Conservation (phyloP, 2,888 invertebrate genomes). For the Copidosoma aretas region DNA sequence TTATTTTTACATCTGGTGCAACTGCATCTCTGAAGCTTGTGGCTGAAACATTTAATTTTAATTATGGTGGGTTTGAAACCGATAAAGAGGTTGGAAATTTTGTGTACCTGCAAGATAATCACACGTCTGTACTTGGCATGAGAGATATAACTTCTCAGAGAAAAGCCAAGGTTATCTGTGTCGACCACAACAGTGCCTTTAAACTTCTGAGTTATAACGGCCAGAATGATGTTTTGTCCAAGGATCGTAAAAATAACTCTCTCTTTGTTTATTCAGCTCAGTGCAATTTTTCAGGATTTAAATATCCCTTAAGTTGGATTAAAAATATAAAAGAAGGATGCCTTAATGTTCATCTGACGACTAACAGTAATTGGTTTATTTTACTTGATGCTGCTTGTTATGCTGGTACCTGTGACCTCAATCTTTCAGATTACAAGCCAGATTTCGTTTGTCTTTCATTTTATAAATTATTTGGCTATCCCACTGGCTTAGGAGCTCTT, state of each 20-base stretch:
- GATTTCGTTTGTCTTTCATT: constrained; percentile 94
- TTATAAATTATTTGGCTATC: constrained; percentile 96
- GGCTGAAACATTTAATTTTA: constrained; percentile 80
- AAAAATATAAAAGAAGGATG: constrained; percentile 69
- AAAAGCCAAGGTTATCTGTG: constrained; percentile 66
- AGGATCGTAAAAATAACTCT: constrained; percentile 59
- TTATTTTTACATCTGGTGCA: constrained; percentile 95
- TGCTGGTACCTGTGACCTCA: constrained; percentile 78
- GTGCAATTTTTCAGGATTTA: constrained; percentile 93
- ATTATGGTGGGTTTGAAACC: constrained; percentile 29
- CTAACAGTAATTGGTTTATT: constrained; percentile 72
- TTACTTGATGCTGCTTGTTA: constrained; percentile 87
- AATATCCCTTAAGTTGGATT: constrained; percentile 83
- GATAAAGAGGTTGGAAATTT: constrained; percentile 68
- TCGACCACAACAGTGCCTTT: constrained; percentile 69
- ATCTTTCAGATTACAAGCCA: constrained; percentile 75
- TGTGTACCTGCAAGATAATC: constrained; percentile 86
- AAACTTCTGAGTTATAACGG: constrained; percentile 58
- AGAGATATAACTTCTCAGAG: constrained; percentile 74
- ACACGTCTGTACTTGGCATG: constrained; percentile 95
- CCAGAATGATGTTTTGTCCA: neutral
- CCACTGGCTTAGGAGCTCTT: constrained; percentile 92
- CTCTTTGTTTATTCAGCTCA: constrained; percentile 90
- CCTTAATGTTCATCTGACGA: constrained; percentile 62
- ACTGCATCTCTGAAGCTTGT: constrained; percentile 85